A percentile compares a stretch with the other conserved stretches of the same genome.
Conservation (phyloP, 2,113 vertebrate genomes). For the Petaurus breviceps region DNA sequence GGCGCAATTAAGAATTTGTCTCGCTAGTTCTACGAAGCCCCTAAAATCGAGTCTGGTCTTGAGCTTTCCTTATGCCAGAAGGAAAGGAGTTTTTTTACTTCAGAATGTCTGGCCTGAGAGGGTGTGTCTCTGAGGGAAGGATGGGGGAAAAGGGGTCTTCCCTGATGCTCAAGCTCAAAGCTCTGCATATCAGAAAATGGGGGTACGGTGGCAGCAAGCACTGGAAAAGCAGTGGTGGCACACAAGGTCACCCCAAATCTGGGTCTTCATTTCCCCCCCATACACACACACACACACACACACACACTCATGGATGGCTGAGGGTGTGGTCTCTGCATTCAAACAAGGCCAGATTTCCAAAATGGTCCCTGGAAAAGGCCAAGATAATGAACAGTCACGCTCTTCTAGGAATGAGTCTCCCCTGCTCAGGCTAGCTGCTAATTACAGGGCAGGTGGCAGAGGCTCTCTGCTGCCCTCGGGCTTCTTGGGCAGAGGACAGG, state of each 20-base stretch:
- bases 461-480: not conserved
- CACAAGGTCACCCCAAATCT: not conserved
- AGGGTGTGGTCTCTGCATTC: not conserved
- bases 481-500: not conserved
- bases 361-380: not conserved
- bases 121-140: not conserved
- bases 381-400: not conserved
- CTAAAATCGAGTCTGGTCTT: not conserved
- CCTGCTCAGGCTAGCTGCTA: constrained; percentile 30
- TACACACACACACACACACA: no score
- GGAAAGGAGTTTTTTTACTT: not conserved
- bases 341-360: not conserved
- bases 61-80: not conserved
- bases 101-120: not conserved
- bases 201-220: not conserved
- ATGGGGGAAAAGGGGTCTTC: not conserved
- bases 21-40: not conserved
- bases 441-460: constrained; percentile 48
- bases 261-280: no score
- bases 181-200: not conserved
- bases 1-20: not conserved
- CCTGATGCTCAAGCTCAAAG: not conserved
- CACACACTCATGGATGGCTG: not conserved
- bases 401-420: not conserved
- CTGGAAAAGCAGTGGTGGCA: not conserved